Percentiles rank a stretch among this genome's conserved stretches.
These are phyloP conservation scores for Pyrgilauda ruficollis DNA, from an alignment of 2,113 vertebrate species.

Conservation along the genomic window DNA sequence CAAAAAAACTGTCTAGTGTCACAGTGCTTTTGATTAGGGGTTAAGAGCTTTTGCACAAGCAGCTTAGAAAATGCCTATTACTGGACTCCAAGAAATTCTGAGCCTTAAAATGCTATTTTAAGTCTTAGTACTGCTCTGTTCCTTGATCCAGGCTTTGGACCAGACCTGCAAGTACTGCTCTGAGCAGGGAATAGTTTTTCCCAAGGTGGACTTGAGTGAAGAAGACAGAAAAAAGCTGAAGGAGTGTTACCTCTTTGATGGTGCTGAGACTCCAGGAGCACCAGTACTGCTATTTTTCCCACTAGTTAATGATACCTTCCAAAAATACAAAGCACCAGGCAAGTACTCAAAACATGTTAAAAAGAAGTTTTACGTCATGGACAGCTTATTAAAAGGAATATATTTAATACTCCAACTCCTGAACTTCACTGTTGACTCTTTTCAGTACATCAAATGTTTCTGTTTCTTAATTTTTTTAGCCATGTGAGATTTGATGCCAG, in stretches of 20 bases:
- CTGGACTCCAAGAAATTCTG: neutral
- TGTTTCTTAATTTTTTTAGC: neutral
- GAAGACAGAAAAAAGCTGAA: slow-evolving; percentile 62
- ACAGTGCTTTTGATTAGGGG: neutral
- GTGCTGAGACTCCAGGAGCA: slow-evolving; percentile 53
- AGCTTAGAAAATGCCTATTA: neutral
- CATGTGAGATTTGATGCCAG: neutral
- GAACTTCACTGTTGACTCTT: neutral
- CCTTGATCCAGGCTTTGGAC: slow-evolving; percentile 67
- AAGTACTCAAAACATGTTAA: neutral
- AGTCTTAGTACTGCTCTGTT: slow-evolving; percentile 6
- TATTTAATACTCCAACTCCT: neutral
- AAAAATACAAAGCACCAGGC: slow-evolving; percentile 75
- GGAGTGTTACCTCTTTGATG: slow-evolving; percentile 78
- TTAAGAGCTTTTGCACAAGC: neutral
- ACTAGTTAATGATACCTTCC: slow-evolving; percentile 77
- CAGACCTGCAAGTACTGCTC: slow-evolving; percentile 72
- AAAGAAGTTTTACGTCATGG: neutral
- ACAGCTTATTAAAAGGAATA: neutral
- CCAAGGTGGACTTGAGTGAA: slow-evolving; percentile 60
- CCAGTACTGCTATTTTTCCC: slow-evolving; percentile 80
- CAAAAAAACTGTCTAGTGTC: neutral
- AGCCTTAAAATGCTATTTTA: slow-evolving; percentile 28
- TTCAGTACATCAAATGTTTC: neutral
- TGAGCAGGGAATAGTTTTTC: slow-evolving; percentile 77